A percentile compares a stretch with the other conserved stretches of the same genome.
These are phyloP conservation scores for Tenthredo mesomela DNA, from an alignment of 2,888 invertebrate genomes.

Conservation along the genomic window DNA sequence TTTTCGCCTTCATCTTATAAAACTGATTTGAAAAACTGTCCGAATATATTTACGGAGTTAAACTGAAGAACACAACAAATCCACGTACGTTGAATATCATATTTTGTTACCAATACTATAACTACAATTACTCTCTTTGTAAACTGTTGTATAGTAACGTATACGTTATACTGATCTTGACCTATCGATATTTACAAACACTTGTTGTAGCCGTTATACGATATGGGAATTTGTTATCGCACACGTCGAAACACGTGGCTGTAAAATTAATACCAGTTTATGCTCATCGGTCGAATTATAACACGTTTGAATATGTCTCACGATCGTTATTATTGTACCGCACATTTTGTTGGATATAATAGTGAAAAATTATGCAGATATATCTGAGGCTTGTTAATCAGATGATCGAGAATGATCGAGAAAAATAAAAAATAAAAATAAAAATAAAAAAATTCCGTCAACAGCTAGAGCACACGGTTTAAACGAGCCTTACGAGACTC, in stretches of 20 bases:
- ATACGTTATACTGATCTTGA: neutral
- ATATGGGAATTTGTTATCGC: neutral
- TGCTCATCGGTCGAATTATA: neutral
- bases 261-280: neutral
- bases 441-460: neutral
- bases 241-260: slow-evolving; percentile 7
- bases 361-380: neutral
- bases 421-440: neutral
- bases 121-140: neutral
- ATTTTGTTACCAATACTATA: neutral
- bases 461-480: neutral
- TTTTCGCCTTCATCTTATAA: neutral
- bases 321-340: neutral
- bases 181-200: slow-evolving; percentile 38
- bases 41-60: neutral
- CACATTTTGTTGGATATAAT: neutral
- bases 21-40: neutral
- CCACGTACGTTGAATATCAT: slow-evolving; percentile 15
- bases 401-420: neutral
- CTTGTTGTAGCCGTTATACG: neutral
- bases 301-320: neutral
- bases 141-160: neutral
- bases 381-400: neutral
- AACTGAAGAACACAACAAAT: neutral
- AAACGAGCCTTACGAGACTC: neutral